A percentile compares a stretch with the other conserved stretches of the same genome.
Evolutionary conservation across 2,113 vertebrate genomes (phyloP).

Genomic region (Odobenus rosmarus): DNA sequence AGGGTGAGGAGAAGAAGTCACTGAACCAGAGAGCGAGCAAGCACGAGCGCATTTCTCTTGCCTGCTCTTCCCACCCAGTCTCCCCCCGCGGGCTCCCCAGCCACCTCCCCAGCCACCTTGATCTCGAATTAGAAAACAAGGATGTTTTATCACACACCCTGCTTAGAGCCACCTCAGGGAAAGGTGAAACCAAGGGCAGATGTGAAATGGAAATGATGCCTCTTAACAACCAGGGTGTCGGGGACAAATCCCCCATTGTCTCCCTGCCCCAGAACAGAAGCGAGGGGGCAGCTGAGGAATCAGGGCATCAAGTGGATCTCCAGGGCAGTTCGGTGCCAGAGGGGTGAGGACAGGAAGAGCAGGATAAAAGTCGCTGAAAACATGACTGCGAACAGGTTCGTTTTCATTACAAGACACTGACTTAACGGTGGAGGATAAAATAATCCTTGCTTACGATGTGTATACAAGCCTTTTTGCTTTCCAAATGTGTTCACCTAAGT

Average conservation of each 20-base stretch:
- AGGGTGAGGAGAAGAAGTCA: not conserved
- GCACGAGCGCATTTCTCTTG: not conserved
- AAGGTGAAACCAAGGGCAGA: slow-evolving; percentile 76
- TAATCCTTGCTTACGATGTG: not conserved
- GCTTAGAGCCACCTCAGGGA: not conserved
- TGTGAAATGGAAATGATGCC: slow-evolving; percentile 56
- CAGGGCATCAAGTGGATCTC: not conserved
- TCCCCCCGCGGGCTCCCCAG: not conserved
- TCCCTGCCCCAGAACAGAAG: slow-evolving; percentile 48
- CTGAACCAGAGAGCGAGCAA: slow-evolving; percentile 54
- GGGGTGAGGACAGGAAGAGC: not conserved
- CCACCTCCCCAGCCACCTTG: not conserved
- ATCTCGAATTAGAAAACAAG: too few species aligned
- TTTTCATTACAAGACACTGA: not conserved
- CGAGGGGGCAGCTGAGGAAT: slow-evolving; percentile 36
- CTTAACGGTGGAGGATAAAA: not conserved
- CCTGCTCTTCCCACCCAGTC: slow-evolving; percentile 13
- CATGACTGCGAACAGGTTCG: not conserved
- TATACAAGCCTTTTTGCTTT: not conserved
- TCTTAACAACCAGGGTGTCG: slow-evolving; percentile 37
- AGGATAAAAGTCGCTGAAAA: not conserved
- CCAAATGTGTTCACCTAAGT: slow-evolving; percentile 19
- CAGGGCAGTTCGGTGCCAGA: not conserved
- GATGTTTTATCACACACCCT: too few species aligned
- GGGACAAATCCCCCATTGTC: slow-evolving; percentile 68